A percentile compares a stretch with the other conserved stretches of the same genome.
These are phyloP conservation scores for Acanthurus leucopareius DNA, from an alignment of 2,797 vertebrate genomes.

Conservation along the genomic window DNA sequence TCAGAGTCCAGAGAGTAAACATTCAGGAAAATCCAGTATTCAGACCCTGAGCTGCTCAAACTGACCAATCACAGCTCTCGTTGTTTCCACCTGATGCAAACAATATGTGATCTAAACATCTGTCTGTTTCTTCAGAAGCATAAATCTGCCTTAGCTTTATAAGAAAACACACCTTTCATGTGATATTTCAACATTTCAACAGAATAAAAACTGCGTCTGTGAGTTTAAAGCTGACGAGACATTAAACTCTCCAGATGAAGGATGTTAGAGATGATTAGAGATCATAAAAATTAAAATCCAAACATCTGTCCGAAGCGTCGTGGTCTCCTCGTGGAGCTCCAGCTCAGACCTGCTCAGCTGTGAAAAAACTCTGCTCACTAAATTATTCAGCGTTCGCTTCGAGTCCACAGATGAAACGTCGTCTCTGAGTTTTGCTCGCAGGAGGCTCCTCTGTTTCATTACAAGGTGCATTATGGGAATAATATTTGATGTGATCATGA, in stretches of 20 bases:
- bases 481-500: not conserved
- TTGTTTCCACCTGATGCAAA: not conserved
- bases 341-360: constrained; percentile 14
- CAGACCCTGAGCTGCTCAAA: not conserved
- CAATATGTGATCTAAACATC: not conserved
- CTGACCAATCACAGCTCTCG: not conserved
- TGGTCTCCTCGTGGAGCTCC: not conserved
- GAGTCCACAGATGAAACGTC: constrained; percentile 11
- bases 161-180: not conserved
- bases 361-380: constrained; percentile 21
- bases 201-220: not conserved
- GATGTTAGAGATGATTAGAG: no score
- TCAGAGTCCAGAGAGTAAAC: no score
- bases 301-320: not conserved
- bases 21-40: no score
- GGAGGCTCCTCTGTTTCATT: constrained; percentile 4
- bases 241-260: not conserved
- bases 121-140: not conserved
- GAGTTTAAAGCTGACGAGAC: not conserved
- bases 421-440: not conserved
- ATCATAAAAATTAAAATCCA: not conserved
- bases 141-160: not conserved
- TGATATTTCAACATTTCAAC: not conserved
- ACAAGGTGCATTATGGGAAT: not conserved
- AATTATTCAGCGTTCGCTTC: constrained; percentile 44